Evolutionary conservation across 2,888 invertebrate species (phyloP).

Genomic region (Troglohyphantes excavatus): DNA sequence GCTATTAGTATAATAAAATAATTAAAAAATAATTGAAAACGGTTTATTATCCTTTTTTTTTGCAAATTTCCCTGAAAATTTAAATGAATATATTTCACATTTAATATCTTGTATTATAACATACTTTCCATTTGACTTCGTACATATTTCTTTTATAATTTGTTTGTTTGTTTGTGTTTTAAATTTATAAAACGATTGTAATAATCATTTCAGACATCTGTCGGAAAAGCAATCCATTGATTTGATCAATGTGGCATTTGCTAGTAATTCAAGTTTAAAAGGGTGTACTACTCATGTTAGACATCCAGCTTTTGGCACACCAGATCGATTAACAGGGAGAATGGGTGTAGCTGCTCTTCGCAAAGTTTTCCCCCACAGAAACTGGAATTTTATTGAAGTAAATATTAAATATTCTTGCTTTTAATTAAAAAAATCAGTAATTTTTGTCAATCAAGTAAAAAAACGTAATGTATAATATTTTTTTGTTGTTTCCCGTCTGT

Average conservation of each 20-base stretch:
- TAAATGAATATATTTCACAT: no score
- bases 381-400: slow-evolving; percentile 92
- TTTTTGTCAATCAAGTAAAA: no score
- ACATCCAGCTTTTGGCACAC: slow-evolving; percentile 85
- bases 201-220: slow-evolving; percentile 81
- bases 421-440: background rate
- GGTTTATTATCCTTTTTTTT: no score
- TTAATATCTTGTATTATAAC: no score
- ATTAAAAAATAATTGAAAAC: no score
- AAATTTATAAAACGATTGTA: background rate
- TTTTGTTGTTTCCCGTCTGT: no score
- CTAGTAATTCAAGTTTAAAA: slow-evolving; percentile 78
- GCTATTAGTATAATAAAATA: no score
- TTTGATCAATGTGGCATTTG: slow-evolving; percentile 97
- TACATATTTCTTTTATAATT: no score
- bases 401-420: slow-evolving; percentile 45
- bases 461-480: no score
- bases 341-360: slow-evolving; percentile 88
- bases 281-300: background rate
- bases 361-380: slow-evolving; percentile 87
- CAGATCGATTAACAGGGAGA: slow-evolving; percentile 91
- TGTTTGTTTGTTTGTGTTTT: background rate
- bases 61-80: no score
- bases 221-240: slow-evolving; percentile 88
- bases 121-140: background rate